Percentiles rank a stretch among this genome's conserved stretches.
Evolutionary conservation across 2,888 invertebrate species (phyloP).

Genomic region (Myathropa florea): DNA sequence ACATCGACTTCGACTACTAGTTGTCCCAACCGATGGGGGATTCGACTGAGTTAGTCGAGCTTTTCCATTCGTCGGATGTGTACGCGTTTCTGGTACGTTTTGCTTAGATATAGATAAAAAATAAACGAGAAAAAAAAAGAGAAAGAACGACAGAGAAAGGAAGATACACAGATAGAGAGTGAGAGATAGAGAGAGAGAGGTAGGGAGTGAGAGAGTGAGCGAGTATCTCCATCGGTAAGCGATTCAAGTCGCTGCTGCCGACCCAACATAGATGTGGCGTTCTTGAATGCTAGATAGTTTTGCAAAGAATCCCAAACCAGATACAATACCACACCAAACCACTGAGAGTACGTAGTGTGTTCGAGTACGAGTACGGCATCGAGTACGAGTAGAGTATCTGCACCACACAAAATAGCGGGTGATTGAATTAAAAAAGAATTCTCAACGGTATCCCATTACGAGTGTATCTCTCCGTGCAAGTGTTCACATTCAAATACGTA

Average conservation of each 20-base stretch:
- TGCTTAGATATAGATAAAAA: conserved; percentile 25
- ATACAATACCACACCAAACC: conserved; percentile 18
- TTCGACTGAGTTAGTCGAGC: conserved; percentile 61
- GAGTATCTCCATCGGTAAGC: not conserved
- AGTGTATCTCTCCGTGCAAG: not conserved
- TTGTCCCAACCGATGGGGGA: conserved; percentile 55
- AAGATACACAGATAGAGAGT: not conserved
- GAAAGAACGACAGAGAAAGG: not conserved
- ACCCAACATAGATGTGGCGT: conserved; percentile 31
- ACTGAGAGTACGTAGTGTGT: not conserved
- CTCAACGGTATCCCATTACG: conserved; percentile 33
- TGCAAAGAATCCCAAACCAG: conserved; percentile 45
- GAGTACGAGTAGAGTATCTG: conserved; percentile 7
- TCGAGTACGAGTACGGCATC: not conserved
- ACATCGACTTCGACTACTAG: conserved; percentile 44
- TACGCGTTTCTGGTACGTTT: conserved; percentile 50
- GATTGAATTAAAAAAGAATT: conserved; percentile 36
- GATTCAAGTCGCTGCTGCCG: conserved; percentile 10
- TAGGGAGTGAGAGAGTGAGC: not conserved
- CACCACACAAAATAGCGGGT: conserved; percentile 11
- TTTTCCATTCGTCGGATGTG: conserved; percentile 71
- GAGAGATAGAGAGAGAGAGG: not conserved
- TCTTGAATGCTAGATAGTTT: conserved; percentile 55
- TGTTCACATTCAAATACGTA: not conserved
- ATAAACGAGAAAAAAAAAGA: not conserved